phyloP scores from a whole-genome alignment of 2,797 vertebrate genomes.

The Cyclopterus lumpus region DNA sequence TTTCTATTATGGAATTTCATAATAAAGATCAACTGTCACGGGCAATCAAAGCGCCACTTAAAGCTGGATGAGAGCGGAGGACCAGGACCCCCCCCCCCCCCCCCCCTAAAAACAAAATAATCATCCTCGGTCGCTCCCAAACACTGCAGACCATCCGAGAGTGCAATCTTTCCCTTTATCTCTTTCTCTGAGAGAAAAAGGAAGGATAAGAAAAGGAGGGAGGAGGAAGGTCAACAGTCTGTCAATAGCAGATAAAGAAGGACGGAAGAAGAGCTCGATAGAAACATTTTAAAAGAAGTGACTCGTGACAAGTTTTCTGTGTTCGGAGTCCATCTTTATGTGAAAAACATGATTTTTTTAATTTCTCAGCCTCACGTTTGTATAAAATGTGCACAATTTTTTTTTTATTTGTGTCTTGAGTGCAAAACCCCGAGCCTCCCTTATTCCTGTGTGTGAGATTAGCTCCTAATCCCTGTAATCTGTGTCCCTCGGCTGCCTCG shows the following conservation, averaged over 20 bases:
- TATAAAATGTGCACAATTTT: too few species aligned
- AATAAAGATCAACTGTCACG: constrained; percentile 84
- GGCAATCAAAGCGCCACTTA: constrained; percentile 76
- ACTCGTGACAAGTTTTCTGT: constrained; percentile 18
- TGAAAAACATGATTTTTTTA: neutral
- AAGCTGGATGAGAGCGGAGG: constrained; percentile 63
- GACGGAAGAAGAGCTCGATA: constrained; percentile 49
- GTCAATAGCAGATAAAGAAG: constrained; percentile 69
- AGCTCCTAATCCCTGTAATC: constrained; percentile 74
- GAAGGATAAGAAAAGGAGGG: too few species aligned
- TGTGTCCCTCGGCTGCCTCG: too few species aligned
- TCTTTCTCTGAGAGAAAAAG: constrained; percentile 47
- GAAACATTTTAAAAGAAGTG: constrained; percentile 42
- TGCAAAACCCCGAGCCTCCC: constrained; percentile 14
- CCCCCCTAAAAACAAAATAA: constrained; percentile 64
- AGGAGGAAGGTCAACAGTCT: constrained; percentile 75
- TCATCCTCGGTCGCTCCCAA: constrained; percentile 57
- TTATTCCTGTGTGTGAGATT: constrained; percentile 65
- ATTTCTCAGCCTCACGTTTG: constrained; percentile 7
- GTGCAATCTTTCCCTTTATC: constrained; percentile 65
- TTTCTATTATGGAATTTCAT: constrained; percentile 82
- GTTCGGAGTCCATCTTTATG: constrained; percentile 21
- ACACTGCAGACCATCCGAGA: constrained; percentile 55
- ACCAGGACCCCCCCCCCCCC: constrained; percentile 50
- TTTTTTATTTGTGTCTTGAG: constrained; percentile 3